Evolutionary conservation across 2,888 invertebrate species (phyloP), one percentile per base, ranked within the genome.

Genomic region (Chelonus formosanus): DNA sequence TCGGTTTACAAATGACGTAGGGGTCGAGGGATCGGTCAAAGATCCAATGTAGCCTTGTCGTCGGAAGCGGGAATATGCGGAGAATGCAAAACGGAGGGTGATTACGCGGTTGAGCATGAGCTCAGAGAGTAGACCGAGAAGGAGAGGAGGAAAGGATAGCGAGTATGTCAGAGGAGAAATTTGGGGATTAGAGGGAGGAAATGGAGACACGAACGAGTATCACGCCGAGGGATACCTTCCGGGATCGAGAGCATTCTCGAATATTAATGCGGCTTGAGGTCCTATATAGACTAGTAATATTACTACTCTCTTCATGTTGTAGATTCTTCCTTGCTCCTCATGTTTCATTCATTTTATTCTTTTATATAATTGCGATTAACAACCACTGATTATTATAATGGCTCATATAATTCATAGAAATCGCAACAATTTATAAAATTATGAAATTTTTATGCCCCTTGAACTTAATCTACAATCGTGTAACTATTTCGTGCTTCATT

Each of bases 251-350:
- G 70, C 67, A 71, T 70, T 69, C 67, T 70, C 65, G 79, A 80
- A 80, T 80, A 80, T 80, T 80, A 79, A 80, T 79, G 74, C 58
- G 58, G 45, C 59, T 56, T 44, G 55, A 57, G 57, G 52, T 10
- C 35, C 54, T 36, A 47, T 59, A 53, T 10, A 35, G 47, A 58
- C 45, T 58, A 45, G 58, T 45, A 58, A 58, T 52, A 52, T 32
- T 10, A 45, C 47, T 7, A 47, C 45, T 58, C 43, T 47, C 47
- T 47, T 58, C 35, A 58, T 58, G 45, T 45, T 58, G 58, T 43
- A 31, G 8, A 36, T 10, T 40, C 50, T 34, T 55, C 31, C 34
- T 10, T 45, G 3, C 36, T n/a, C 20, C 5, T 7, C 31, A 48
- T 50, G 31, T 50, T 40, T 40, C 40, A 40, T 40, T 40, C 40